Evolutionary conservation across 2,113 vertebrate species (phyloP).

Genomic region (Tetraodon nigroviridis): DNA sequence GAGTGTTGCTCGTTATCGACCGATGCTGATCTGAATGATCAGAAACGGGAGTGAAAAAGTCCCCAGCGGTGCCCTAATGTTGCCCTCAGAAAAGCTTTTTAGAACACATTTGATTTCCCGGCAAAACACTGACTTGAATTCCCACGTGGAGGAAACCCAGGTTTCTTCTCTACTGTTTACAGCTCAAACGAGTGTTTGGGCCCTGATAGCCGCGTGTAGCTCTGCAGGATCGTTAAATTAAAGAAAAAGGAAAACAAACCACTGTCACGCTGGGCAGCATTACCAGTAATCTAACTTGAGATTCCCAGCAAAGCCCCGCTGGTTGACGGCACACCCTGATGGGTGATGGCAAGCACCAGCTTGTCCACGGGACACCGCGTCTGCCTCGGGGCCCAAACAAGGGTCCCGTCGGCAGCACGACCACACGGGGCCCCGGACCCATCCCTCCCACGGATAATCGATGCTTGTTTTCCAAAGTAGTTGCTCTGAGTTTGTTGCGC

Average conservation of each 20-base stretch:
- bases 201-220: conserved; percentile 37
- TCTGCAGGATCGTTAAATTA: conserved; percentile 24
- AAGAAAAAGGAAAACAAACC: background rate
- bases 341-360: conserved; percentile 63
- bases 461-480: conserved; percentile 63
- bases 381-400: conserved; percentile 44
- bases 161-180: background rate
- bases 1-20: no score
- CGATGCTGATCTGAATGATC: no score
- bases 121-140: no score
- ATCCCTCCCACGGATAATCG: conserved; percentile 51
- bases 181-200: conserved; percentile 29
- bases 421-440: conserved; percentile 35
- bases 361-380: conserved; percentile 62
- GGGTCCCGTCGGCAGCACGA: conserved; percentile 56
- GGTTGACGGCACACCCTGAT: conserved; percentile 43
- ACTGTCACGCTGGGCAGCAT: no score
- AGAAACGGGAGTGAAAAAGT: no score
- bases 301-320: conserved; percentile 48
- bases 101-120: no score
- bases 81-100: no score
- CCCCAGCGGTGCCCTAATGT: no score
- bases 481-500: conserved; percentile 47
- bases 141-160: no score
- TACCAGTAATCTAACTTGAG: conserved; percentile 33